phyloP scores from a whole-genome alignment of 2,888 invertebrate species.

The Synanthedon andrenaeformis region DNA sequence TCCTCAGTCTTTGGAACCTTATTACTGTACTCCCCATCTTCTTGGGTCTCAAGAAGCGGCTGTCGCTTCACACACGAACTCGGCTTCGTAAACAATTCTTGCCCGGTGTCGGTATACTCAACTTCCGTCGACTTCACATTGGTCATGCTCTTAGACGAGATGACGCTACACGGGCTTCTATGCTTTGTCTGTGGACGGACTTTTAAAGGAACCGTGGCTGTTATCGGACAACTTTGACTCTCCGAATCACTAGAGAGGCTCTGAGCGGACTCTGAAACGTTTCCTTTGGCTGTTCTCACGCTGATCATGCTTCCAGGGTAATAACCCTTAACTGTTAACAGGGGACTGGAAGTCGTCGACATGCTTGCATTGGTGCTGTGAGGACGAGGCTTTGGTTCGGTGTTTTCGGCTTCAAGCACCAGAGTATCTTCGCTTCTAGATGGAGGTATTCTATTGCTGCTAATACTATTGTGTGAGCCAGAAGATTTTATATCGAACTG shows the following conservation, averaged over 20 bases:
- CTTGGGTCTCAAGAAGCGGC: conserved; percentile 54
- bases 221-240: conserved; percentile 65
- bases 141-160: conserved; percentile 73
- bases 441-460: conserved; percentile 73
- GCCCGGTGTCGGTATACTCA: conserved; percentile 56
- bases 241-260: conserved; percentile 77
- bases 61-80: conserved; percentile 58
- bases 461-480: conserved; percentile 50
- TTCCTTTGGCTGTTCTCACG: conserved; percentile 70
- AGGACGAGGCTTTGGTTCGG: conserved; percentile 63
- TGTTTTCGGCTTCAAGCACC: conserved; percentile 51
- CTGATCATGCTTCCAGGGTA: conserved; percentile 75
- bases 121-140: conserved; percentile 69
- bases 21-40: conserved; percentile 60
- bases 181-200: conserved; percentile 62
- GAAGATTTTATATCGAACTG: conserved; percentile 56
- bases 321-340: conserved; percentile 72
- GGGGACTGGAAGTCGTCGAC: conserved; percentile 78
- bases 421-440: conserved; percentile 86
- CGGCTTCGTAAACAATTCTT: conserved; percentile 38
- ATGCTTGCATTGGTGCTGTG: conserved; percentile 72
- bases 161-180: conserved; percentile 47
- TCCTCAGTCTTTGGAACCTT: conserved; percentile 65
- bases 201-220: conserved; percentile 61
- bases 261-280: conserved; percentile 74